phyloP scores from a whole-genome alignment of 2,888 invertebrate genomes.

The Drosophila anomelani region DNA sequence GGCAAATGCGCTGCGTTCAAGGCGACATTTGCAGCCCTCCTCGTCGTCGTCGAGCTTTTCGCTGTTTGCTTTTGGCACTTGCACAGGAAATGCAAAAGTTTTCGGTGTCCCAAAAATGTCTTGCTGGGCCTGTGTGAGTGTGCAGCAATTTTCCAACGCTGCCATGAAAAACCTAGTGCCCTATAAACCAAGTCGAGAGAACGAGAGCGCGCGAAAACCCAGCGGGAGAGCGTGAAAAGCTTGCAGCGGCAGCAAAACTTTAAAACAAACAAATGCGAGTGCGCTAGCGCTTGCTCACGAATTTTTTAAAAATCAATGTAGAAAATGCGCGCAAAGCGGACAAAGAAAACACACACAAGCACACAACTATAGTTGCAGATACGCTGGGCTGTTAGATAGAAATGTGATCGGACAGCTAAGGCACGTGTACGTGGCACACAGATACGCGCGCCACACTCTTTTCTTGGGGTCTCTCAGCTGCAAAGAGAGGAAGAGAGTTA shows the following conservation, averaged over 20 bases:
- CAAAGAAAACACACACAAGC: conserved; percentile 38
- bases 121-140: conserved; percentile 22
- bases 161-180: conserved; percentile 81
- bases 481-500: neutral
- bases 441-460: conserved; percentile 22
- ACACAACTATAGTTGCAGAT: conserved; percentile 9
- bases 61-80: conserved; percentile 25
- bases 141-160: conserved; percentile 71
- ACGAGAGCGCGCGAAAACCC: conserved; percentile 18
- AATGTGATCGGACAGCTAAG: conserved; percentile 45
- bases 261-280: conserved; percentile 44
- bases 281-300: neutral
- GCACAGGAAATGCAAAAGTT: conserved; percentile 68
- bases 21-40: conserved; percentile 51
- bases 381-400: conserved; percentile 21
- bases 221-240: conserved; percentile 34
- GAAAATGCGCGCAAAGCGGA: conserved; percentile 62
- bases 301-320: conserved; percentile 47
- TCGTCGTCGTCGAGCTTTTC: conserved; percentile 42
- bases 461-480: neutral
- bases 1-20: conserved; percentile 56
- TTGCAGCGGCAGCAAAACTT: conserved; percentile 42
- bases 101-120: conserved; percentile 61
- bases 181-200: conserved; percentile 66
- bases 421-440: conserved; percentile 72